phyloP scores from a whole-genome alignment of 2,888 invertebrate genomes.

The Amblyjoppa proteus region DNA sequence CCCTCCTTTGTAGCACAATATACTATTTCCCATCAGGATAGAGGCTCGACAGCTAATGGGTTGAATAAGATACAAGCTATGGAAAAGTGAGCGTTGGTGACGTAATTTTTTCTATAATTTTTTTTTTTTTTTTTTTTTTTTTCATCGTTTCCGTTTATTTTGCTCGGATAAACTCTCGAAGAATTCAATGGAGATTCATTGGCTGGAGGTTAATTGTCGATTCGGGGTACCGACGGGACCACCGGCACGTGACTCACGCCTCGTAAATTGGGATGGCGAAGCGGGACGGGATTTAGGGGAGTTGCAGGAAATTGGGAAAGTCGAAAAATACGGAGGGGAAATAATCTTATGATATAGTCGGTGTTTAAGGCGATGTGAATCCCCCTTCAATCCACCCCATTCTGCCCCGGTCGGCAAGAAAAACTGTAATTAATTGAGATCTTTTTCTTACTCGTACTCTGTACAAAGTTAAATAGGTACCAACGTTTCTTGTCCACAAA shows the following conservation, averaged over 20 bases:
- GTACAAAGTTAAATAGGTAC: too few relatives aligned
- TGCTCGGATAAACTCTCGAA: neutral
- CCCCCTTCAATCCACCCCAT: too few relatives aligned
- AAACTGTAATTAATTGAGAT: too few relatives aligned
- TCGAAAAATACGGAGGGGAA: conserved; percentile 12
- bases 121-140: neutral
- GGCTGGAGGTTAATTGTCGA: conserved; percentile 7
- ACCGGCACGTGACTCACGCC: conserved; percentile 27
- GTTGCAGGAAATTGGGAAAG: conserved; percentile 23
- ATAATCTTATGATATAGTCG: conserved; percentile 7
- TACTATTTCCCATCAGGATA: too few relatives aligned
- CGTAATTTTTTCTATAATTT: neutral
- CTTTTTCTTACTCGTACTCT: too few relatives aligned
- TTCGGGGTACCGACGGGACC: neutral
- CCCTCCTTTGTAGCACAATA: too few relatives aligned
- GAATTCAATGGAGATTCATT: neutral
- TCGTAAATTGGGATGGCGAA: conserved; percentile 47
- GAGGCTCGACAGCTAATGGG: too few relatives aligned
- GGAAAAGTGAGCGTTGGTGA: conserved; percentile 7
- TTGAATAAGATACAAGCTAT: neutral
- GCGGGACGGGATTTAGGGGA: conserved; percentile 35
- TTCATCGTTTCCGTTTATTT: neutral
- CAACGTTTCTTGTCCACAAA: too few relatives aligned
- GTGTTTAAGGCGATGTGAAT: neutral
- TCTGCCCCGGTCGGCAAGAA: too few relatives aligned